Conservation (phyloP, 2,888 invertebrate species). For the Gymnosoma rotundatum region DNA sequence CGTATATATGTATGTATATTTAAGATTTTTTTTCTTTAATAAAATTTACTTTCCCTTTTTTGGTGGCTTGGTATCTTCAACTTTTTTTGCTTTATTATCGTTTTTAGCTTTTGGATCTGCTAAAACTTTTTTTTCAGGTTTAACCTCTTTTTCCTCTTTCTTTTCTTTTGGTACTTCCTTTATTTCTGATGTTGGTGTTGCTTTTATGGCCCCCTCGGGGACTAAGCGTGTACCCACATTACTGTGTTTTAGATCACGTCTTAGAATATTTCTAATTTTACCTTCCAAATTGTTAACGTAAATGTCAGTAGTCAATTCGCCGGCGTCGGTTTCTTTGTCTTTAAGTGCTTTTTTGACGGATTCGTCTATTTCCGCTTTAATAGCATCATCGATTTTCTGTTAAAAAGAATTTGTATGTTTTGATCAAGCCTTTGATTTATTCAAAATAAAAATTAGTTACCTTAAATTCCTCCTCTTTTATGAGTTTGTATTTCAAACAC, state of each 20-base stretch:
- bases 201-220: slow-evolving; percentile 37
- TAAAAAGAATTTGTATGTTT: background rate
- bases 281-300: slow-evolving; percentile 86
- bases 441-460: slow-evolving; percentile 82
- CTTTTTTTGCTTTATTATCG: background rate
- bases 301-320: slow-evolving; percentile 90
- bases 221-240: slow-evolving; percentile 34
- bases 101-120: background rate
- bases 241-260: slow-evolving; percentile 40
- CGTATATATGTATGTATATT: too few relatives aligned
- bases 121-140: background rate
- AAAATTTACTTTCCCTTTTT: background rate
- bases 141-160: background rate
- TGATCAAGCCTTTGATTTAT: background rate
- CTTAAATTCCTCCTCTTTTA: slow-evolving; percentile 93
- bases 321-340: slow-evolving; percentile 88
- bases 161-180: slow-evolving; percentile 21
- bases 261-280: slow-evolving; percentile 84
- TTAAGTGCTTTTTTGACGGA: slow-evolving; percentile 87
- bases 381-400: slow-evolving; percentile 90
- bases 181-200: slow-evolving; percentile 49
- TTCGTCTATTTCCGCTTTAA: slow-evolving; percentile 91
- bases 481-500: slow-evolving; percentile 83
- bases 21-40: too few relatives aligned
- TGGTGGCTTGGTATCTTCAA: background rate